These are phyloP conservation scores for Anguilla megastoma DNA, from an alignment of 2,797 vertebrate genomes.

Conservation along the genomic window DNA sequence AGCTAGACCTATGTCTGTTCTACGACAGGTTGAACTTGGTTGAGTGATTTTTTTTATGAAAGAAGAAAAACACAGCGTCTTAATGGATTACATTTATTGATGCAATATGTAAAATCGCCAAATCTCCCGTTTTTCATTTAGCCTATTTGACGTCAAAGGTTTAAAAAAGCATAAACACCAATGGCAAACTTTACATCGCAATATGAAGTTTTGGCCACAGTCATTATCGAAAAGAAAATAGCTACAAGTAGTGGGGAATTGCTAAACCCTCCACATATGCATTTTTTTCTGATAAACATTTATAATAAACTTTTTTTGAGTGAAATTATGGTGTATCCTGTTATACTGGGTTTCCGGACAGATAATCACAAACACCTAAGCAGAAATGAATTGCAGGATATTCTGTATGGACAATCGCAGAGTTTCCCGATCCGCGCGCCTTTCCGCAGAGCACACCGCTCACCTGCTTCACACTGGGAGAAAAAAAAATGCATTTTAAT, in stretches of 20 bases:
- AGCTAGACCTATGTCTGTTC: not conserved
- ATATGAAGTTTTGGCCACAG: not conserved
- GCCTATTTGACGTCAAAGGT: not conserved
- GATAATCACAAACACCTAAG: slow-evolving; percentile 72
- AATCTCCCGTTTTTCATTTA: not conserved
- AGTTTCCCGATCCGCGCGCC: slow-evolving; percentile 77
- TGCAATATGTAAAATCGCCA: not conserved
- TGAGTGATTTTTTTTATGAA: not conserved
- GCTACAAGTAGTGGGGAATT: not conserved
- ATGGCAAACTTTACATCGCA: not conserved
- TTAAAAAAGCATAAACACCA: not conserved
- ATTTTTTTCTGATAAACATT: not conserved
- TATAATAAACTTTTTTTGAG: not conserved
- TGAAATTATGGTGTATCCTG: not conserved
- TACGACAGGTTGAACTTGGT: not conserved
- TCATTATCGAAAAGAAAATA: not conserved
- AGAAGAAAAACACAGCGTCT: not conserved
- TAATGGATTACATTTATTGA: not conserved
- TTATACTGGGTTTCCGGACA: not conserved
- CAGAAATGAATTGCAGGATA: slow-evolving; percentile 78
- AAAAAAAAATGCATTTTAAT: not conserved
- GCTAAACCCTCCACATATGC: not conserved
- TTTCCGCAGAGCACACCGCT: slow-evolving; percentile 76
- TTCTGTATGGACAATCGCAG: slow-evolving; percentile 76
- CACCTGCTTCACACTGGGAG: slow-evolving; percentile 74